A percentile compares a stretch with the other conserved stretches of the same genome.
phyloP scores from a whole-genome alignment of 2,888 invertebrate species.

The Agrochola lota region DNA sequence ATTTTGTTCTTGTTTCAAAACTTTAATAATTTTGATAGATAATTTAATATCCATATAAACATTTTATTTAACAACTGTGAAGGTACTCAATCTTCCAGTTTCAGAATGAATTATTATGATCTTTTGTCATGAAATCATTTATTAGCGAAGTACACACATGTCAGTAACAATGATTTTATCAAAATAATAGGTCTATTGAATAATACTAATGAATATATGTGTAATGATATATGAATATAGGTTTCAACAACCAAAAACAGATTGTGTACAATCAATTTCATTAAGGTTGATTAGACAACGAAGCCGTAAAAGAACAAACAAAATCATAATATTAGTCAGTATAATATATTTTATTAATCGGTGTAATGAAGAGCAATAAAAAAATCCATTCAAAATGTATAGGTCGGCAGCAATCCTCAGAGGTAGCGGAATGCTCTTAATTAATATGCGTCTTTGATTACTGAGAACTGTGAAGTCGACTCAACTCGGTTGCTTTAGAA shows the following conservation, averaged over 20 bases:
- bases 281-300: neutral
- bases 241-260: conserved; percentile 3
- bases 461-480: conserved; percentile 28
- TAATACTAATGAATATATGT: neutral
- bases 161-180: neutral
- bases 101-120: neutral
- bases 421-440: conserved; percentile 46
- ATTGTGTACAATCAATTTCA: conserved; percentile 12
- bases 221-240: no score
- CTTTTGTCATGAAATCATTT: neutral
- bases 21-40: neutral
- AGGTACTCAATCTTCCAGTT: neutral
- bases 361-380: conserved; percentile 42
- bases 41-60: no score
- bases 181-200: conserved; percentile 3
- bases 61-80: neutral
- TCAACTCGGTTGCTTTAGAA: conserved; percentile 25
- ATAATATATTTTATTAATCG: conserved; percentile 2
- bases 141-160: neutral
- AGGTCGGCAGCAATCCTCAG: conserved; percentile 35
- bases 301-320: conserved; percentile 12
- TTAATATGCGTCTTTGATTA: conserved; percentile 51
- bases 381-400: conserved; percentile 30
- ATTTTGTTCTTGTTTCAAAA: neutral
- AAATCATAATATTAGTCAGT: conserved; percentile 9